Base-by-base conservation (phyloP, 2,888 invertebrate species). In the Leptinotarsa rubiginosa region DNA sequence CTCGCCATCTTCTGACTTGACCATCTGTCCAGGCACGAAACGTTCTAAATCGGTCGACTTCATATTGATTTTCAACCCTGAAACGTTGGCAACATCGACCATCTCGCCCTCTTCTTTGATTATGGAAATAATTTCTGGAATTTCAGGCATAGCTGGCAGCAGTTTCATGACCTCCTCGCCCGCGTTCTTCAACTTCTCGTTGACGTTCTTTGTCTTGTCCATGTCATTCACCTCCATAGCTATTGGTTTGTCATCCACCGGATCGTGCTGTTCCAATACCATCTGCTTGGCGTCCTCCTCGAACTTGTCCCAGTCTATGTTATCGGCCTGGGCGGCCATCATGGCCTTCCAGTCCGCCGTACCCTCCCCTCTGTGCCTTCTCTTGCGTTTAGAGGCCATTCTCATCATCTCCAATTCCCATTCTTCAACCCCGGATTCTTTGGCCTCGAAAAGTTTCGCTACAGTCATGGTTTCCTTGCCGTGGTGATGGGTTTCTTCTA, bases 11-110 rank as follows among this genome's bases (percentile, higher is more conserved):
- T 87, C 87, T 20, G 85, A 84, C 80, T 92, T 92, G 0, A 94
- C 92, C 80, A 94, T 92, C 88, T 94, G 93, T 4, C 95, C 95
- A 4, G 94, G 93, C 13, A 95, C 93, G 85, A 95, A 94, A 31
- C 86, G 81, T 80, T 90, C 92, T 84, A 92, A 93, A 0, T 93
- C 92, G 0, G 89, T 90, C 78, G 92, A 92, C 68, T 90, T 80
- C 73, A 87, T 73, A 68, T 79, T 83, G 12, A 87, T 77, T 65
- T 86, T 90, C 52, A 93, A 87, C 62, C 93, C 93, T 25, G 92
- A 90, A 20, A 93, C 89, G 82, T 92, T 91, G 13, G 91, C 91
- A 50, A 92, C 83, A 84, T 91, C 91, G 66, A 90, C 89, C 78
- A 89, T 86, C 81, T 90, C 91, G 47, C 91, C 91, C 80, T 91